These are phyloP conservation scores for Cheilosia impressa DNA, from an alignment of 2,888 invertebrate species.

Conservation along the genomic window DNA sequence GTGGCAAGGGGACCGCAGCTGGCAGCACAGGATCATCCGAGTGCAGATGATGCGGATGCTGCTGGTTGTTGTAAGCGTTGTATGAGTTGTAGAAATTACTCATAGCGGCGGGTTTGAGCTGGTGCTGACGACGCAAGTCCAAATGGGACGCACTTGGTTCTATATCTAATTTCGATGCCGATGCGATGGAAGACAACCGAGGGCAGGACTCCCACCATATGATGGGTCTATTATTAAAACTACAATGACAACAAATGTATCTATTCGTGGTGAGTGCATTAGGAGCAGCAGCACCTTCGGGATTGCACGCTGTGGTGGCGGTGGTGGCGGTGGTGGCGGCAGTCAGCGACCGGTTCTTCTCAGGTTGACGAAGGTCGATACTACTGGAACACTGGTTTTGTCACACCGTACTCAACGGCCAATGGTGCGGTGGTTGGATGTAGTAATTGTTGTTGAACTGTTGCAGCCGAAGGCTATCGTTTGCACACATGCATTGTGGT, in stretches of 20 bases:
- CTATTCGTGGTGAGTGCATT: conserved; percentile 77
- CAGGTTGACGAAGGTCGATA: conserved; percentile 72
- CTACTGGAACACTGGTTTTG: conserved; percentile 74
- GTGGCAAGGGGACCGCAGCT: conserved; percentile 74
- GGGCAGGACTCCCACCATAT: conserved; percentile 84
- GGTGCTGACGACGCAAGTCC: conserved; percentile 69
- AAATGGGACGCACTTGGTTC: conserved; percentile 67
- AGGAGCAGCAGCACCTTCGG: conserved; percentile 56
- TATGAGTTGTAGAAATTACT: conserved; percentile 70
- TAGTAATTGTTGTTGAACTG: conserved; percentile 75
- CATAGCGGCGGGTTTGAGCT: conserved; percentile 64
- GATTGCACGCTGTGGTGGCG: conserved; percentile 8
- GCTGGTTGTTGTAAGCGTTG: conserved; percentile 50
- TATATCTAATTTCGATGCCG: conserved; percentile 71
- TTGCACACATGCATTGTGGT: conserved; percentile 51
- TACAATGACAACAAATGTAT: conserved; percentile 81
- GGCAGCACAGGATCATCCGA: conserved; percentile 71
- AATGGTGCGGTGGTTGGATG: conserved; percentile 73
- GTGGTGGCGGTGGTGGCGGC: conserved; percentile 20
- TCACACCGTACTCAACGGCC: conserved; percentile 75
- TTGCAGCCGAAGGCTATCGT: conserved; percentile 33
- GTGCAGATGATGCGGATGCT: conserved; percentile 75
- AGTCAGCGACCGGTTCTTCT: conserved; percentile 65
- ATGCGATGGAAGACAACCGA: conserved; percentile 80
- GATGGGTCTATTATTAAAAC: conserved; percentile 82